Evolutionary conservation across 2,888 invertebrate genomes (phyloP).

Genomic region (Nowickia ferox): DNA sequence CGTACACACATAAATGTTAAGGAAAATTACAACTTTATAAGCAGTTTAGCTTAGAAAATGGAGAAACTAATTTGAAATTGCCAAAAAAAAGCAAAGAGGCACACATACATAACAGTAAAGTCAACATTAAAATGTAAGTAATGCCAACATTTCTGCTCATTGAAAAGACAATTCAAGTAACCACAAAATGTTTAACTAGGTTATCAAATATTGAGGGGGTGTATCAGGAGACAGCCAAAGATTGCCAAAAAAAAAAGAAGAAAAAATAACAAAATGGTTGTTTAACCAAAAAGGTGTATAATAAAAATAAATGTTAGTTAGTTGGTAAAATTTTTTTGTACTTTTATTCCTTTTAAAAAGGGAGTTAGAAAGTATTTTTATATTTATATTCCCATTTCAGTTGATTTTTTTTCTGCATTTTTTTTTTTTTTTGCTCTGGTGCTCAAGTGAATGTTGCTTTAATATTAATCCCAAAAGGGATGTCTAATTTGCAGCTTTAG

Average conservation of each 20-base stretch:
- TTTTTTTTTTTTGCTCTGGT: neutral
- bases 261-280: conserved; percentile 26
- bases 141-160: conserved; percentile 63
- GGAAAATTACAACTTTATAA: conserved; percentile 81
- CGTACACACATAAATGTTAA: neutral
- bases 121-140: conserved; percentile 69
- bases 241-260: conserved; percentile 23
- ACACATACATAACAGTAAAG: conserved; percentile 14
- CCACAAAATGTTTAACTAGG: conserved; percentile 57
- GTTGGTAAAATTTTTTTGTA: conserved; percentile 79
- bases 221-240: conserved; percentile 31
- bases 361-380: conserved; percentile 55
- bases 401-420: neutral
- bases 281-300: conserved; percentile 80
- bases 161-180: conserved; percentile 58
- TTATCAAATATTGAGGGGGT: conserved; percentile 51
- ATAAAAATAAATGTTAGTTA: conserved; percentile 84
- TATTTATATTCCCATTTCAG: conserved; percentile 13
- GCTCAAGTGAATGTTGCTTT: conserved; percentile 60
- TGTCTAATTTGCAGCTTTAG: conserved; percentile 76
- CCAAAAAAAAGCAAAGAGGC: conserved; percentile 26
- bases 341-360: conserved; percentile 75
- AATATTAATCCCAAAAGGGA: conserved; percentile 76
- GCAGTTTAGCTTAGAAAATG: conserved; percentile 73
- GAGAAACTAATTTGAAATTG: conserved; percentile 73